Evolutionary conservation across 2,888 invertebrate genomes (phyloP).

Genomic region (Sylvicola cinctus): DNA sequence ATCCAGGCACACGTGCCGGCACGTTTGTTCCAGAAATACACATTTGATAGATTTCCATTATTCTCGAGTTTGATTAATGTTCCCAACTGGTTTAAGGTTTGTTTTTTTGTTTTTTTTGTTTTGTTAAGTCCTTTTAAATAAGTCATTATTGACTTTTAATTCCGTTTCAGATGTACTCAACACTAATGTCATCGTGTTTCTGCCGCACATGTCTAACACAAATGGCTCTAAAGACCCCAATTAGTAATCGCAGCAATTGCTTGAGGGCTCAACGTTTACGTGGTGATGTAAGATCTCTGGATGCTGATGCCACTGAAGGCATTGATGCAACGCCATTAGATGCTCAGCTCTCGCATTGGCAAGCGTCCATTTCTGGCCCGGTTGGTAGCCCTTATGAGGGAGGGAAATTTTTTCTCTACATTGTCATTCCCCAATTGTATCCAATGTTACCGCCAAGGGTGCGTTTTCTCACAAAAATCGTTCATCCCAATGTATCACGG

Average conservation of each 20-base stretch:
- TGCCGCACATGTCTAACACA: constrained; percentile 75
- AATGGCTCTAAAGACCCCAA: constrained; percentile 51
- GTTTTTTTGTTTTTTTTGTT: constrained; percentile 21
- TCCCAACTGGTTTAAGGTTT: constrained; percentile 58
- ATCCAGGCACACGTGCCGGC: constrained; percentile 57
- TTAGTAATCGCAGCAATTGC: constrained; percentile 50
- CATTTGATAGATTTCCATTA: constrained; percentile 66
- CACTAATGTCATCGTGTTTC: constrained; percentile 55
- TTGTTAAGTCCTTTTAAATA: constrained; percentile 13
- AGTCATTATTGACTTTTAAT: neutral
- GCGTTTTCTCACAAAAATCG: constrained; percentile 76
- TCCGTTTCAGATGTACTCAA: constrained; percentile 36
- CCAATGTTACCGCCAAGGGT: constrained; percentile 85
- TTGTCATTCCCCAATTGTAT: constrained; percentile 89
- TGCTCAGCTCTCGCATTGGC: constrained; percentile 50
- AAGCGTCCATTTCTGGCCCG: constrained; percentile 81
- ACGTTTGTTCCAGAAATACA: constrained; percentile 61
- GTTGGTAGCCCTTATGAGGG: constrained; percentile 87
- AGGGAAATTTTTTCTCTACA: constrained; percentile 74
- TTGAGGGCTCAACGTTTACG: constrained; percentile 64
- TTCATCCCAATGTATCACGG: constrained; percentile 86
- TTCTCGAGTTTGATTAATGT: constrained; percentile 52
- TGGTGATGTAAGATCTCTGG: constrained; percentile 39
- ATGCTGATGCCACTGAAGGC: constrained; percentile 23
- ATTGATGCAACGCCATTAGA: constrained; percentile 25